These are phyloP conservation scores for Halisarca cf. caerulea DNA, from an alignment of 37 sponge, comb jelly and placozoan genomes.

Conservation along the genomic window DNA sequence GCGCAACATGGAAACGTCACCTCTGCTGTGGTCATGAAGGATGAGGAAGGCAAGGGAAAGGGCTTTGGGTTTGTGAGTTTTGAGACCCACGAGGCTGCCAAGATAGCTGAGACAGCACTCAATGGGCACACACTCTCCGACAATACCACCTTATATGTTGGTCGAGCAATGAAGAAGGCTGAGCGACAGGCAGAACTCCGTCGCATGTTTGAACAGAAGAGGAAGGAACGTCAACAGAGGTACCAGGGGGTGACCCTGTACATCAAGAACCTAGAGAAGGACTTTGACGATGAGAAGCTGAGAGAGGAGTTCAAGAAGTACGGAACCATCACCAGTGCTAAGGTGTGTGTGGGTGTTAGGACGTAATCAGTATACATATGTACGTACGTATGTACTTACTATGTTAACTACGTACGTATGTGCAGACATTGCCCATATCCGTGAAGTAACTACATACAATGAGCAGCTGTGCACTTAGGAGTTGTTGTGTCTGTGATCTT, in stretches of 20 bases:
- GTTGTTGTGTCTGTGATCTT: too few species aligned
- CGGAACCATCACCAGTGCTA: conserved; percentile 97
- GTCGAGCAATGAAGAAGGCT: conserved; percentile 92
- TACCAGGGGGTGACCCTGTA: conserved; percentile 98
- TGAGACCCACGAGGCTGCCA: conserved; percentile 80
- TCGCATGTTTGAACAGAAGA: conserved; percentile 62
- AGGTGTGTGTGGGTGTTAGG: conserved; percentile 56
- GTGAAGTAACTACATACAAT: background rate
- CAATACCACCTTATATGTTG: conserved; percentile 71
- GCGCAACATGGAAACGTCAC: conserved; percentile 75
- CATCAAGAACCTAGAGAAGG: conserved; percentile 98
- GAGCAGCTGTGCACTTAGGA: too few species aligned
- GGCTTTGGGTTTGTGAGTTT: conserved; percentile 98
- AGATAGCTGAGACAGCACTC: conserved; percentile 81
- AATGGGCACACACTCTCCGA: conserved; percentile 47
- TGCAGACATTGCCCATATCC: background rate
- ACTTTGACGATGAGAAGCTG: conserved; percentile 84
- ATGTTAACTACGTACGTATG: background rate
- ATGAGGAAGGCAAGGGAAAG: conserved; percentile 44
- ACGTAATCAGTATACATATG: background rate
- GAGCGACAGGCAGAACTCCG: conserved; percentile 87
- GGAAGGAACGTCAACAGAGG: conserved; percentile 60
- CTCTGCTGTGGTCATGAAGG: conserved; percentile 82
- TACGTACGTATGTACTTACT: background rate
- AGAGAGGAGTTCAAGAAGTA: conserved; percentile 88